Evolutionary conservation across 2,888 invertebrate genomes (phyloP).

Genomic region (Acanthosoma haemorrhoidale): DNA sequence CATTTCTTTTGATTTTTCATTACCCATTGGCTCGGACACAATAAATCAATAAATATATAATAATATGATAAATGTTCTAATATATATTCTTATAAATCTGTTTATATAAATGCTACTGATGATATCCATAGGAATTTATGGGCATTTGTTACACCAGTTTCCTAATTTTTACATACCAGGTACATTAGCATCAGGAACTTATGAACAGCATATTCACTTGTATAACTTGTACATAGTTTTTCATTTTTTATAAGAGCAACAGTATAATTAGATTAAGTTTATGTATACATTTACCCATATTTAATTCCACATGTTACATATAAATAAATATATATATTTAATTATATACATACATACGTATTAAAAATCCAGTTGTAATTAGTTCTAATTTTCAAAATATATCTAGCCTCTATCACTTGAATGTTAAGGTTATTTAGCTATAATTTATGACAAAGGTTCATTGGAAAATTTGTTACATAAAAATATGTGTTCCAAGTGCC

Average conservation of each 20-base stretch:
- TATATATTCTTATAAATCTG: constrained; percentile 32
- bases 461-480: constrained; percentile 31
- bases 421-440: constrained; percentile 10
- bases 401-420: constrained; percentile 30
- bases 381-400: constrained; percentile 31
- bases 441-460: constrained; percentile 17
- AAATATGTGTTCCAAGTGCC: constrained; percentile 34
- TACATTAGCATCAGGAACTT: constrained; percentile 37
- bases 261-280: constrained; percentile 15
- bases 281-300: constrained; percentile 29
- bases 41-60: constrained; percentile 37
- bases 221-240: constrained; percentile 25
- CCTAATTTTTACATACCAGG: constrained; percentile 33
- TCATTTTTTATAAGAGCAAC: constrained; percentile 14
- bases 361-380: constrained; percentile 29
- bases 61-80: constrained; percentile 34
- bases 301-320: constrained; percentile 28
- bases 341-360: constrained; percentile 29
- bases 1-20: constrained; percentile 40
- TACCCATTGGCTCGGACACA: constrained; percentile 41
- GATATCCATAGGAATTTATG: constrained; percentile 33
- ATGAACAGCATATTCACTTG: constrained; percentile 30
- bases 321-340: constrained; percentile 33
- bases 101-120: constrained; percentile 35
- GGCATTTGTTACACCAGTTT: constrained; percentile 28